Percentiles rank a stretch among this genome's conserved stretches.
phyloP scores from a whole-genome alignment of 1,140 invertebrate genomes.

The Papilio dardanus region DNA sequence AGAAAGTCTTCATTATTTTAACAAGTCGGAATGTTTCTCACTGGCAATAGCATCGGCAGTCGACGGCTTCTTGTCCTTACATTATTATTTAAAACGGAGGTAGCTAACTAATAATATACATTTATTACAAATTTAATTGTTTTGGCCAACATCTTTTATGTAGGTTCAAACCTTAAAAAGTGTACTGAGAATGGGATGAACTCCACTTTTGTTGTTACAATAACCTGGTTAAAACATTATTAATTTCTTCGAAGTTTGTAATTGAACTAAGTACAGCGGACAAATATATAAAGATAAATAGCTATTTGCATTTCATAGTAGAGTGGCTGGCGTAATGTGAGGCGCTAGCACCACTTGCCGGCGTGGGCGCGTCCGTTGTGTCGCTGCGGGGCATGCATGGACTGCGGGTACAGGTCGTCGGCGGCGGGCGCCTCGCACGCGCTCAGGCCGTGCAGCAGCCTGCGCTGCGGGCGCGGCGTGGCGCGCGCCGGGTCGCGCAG shows the following conservation, averaged over 20 bases:
- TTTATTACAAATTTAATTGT: not conserved
- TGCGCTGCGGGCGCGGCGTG: conserved; percentile 62
- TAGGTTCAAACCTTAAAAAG: not conserved
- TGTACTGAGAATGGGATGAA: not conserved
- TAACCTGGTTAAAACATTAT: not conserved
- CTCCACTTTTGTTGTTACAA: not conserved
- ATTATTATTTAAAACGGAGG: not conserved
- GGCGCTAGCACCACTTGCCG: conserved; percentile 63
- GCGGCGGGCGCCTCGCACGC: conserved; percentile 64
- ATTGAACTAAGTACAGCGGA: not conserved
- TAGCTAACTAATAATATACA: not conserved
- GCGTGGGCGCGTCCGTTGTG: conserved; percentile 44
- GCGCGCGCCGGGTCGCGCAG: conserved; percentile 56
- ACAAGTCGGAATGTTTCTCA: not conserved
- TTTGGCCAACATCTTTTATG: not conserved
- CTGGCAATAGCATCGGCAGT: conserved; percentile 18
- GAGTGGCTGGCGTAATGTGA: not conserved
- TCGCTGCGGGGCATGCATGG: conserved; percentile 48
- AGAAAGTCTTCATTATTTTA: conserved; percentile 25
- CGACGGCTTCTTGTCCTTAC: not conserved
- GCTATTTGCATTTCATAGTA: not conserved
- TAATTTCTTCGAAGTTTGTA: not conserved
- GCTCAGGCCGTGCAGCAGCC: conserved; percentile 52
- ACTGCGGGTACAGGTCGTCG: conserved; percentile 69
- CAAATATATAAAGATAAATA: not conserved